Percentiles rank a stretch among this genome's conserved stretches.
Evolutionary conservation across 2,113 vertebrate genomes (phyloP).

Genomic region (Neomonachus schauinslandi): DNA sequence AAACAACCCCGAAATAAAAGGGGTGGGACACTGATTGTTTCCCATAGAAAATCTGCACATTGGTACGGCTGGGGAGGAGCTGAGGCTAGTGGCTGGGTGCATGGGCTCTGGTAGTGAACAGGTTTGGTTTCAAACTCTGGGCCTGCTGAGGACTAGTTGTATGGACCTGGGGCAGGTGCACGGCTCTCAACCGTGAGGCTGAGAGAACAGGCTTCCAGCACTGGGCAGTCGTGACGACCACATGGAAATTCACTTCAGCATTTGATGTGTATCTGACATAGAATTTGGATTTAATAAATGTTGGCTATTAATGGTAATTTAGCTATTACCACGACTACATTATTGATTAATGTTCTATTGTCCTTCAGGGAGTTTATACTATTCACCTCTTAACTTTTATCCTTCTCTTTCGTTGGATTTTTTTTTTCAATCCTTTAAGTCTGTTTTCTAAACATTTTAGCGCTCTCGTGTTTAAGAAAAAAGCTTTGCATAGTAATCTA

Average conservation of each 20-base stretch:
- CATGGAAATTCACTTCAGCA: no score
- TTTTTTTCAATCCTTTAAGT: background rate
- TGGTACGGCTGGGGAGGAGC: background rate
- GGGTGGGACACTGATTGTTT: background rate
- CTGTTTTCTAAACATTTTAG: background rate
- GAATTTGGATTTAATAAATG: background rate
- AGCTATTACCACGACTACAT: background rate
- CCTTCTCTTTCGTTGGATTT: background rate
- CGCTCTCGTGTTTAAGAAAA: background rate
- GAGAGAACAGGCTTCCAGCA: background rate
- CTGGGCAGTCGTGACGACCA: accelerated
- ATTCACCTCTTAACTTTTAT: background rate
- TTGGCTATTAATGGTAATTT: background rate
- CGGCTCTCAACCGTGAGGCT: background rate
- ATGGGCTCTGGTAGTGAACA: background rate
- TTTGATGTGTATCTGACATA: background rate
- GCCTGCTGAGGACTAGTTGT: background rate
- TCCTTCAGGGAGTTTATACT: background rate
- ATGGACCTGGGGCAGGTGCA: background rate
- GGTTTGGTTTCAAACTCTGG: background rate
- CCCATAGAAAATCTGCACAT: background rate
- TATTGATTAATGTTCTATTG: background rate
- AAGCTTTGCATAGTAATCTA: background rate
- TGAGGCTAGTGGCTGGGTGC: background rate
- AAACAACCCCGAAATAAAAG: background rate